Conservation (phyloP, 2,888 invertebrate genomes). For the Hirtodrosophila cameraria region DNA sequence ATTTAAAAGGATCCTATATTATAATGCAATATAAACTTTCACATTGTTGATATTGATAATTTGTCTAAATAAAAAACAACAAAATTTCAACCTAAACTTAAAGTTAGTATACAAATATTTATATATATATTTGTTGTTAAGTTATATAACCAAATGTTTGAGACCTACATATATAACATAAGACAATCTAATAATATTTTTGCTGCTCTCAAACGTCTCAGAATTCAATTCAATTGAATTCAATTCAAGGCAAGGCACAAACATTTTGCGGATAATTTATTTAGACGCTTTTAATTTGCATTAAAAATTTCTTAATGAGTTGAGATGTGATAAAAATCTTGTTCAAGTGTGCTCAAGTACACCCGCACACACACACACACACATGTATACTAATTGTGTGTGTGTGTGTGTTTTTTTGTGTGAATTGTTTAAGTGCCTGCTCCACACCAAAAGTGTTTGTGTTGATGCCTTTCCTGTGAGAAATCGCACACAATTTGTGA, state of each 20-base stretch:
- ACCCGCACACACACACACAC: slow-evolving; percentile 23
- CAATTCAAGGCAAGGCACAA: slow-evolving; percentile 48
- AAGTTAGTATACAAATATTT: too few species aligned
- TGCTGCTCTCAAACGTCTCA: not conserved
- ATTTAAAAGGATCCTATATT: too few species aligned
- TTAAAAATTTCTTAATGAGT: slow-evolving; percentile 75
- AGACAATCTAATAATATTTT: not conserved
- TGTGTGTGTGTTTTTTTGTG: slow-evolving; percentile 24
- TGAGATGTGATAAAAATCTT: slow-evolving; percentile 69
- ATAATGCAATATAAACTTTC: too few species aligned
- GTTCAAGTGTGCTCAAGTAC: slow-evolving; percentile 42
- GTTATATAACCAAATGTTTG: not conserved
- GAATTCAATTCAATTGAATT: slow-evolving; percentile 14
- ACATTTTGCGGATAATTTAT: slow-evolving; percentile 65
- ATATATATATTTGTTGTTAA: too few species aligned
- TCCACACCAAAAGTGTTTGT: slow-evolving; percentile 82
- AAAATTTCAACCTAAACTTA: too few species aligned
- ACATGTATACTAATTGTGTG: too few species aligned
- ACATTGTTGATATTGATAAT: too few species aligned
- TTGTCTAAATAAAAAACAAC: too few species aligned
- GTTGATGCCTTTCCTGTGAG: slow-evolving; percentile 84
- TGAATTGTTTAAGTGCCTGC: slow-evolving; percentile 54
- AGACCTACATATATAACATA: too few species aligned
- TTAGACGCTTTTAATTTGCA: slow-evolving; percentile 76
- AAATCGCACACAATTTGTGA: slow-evolving; percentile 80